These are phyloP conservation scores for Macropis europaea DNA, from an alignment of 2,888 invertebrate genomes.

Conservation along the genomic window DNA sequence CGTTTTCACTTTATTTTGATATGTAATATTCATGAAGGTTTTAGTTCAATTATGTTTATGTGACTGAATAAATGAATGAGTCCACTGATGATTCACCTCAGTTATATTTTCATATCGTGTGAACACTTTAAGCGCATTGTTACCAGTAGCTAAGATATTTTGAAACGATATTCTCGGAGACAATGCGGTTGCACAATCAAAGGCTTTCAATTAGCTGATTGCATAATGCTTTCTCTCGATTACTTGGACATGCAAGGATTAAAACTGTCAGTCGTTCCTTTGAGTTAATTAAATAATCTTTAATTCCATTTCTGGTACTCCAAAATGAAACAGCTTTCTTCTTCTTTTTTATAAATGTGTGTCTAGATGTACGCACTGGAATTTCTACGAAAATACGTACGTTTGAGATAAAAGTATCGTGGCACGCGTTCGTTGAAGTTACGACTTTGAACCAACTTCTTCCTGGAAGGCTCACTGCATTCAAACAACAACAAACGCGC, in stretches of 20 bases:
- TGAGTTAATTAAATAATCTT: background rate
- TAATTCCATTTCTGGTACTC: too few relatives aligned
- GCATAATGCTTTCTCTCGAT: slow-evolving; percentile 7
- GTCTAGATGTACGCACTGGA: too few relatives aligned
- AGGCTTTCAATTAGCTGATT: slow-evolving; percentile 9
- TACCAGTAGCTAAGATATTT: background rate
- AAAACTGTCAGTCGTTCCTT: too few relatives aligned
- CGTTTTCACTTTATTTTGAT: too few relatives aligned
- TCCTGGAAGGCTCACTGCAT: slow-evolving; percentile 13
- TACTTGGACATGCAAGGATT: background rate
- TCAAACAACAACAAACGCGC: slow-evolving; percentile 12
- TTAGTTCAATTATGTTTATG: too few relatives aligned
- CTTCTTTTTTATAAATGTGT: too few relatives aligned
- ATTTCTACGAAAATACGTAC: background rate
- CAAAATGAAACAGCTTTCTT: too few relatives aligned
- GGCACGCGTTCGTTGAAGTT: slow-evolving; percentile 9
- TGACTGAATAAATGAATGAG: too few relatives aligned
- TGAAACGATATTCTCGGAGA: slow-evolving; percentile 22
- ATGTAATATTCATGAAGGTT: too few relatives aligned
- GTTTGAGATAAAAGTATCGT: slow-evolving; percentile 1
- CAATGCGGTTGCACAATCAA: slow-evolving; percentile 14
- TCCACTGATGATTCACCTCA: slow-evolving; percentile 28
- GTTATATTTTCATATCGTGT: slow-evolving; percentile 14
- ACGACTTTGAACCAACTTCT: slow-evolving; percentile 13
- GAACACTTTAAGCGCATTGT: background rate